Base-by-base conservation (phyloP, 35 echinoderm and acorn worm genomes). In the Patiria miniata region DNA sequence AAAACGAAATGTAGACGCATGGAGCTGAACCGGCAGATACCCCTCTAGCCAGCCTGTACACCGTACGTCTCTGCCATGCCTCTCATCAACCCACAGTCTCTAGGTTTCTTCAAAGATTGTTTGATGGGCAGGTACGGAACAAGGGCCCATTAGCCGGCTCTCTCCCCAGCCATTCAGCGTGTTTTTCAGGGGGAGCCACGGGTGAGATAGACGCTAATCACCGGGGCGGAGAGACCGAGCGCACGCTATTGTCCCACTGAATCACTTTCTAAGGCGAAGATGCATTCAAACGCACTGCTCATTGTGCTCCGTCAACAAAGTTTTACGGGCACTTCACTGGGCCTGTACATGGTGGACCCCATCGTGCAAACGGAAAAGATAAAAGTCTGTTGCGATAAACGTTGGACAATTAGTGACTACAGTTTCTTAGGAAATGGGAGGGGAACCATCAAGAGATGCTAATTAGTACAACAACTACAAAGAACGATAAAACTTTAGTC, bases 41-140 rank as follows among this genome's bases (percentile, higher is more conserved):
- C 42, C 42, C 4, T 47, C 42, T 12, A 12, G n/a, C n/a, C n/a
- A n/a, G n/a, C n/a, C n/a, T n/a, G n/a, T n/a, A 47, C 42, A 47
- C 42, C 42, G 42, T 47, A 6, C 42, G 42, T 47, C 42, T 47
- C 42, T 47, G n/a, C n/a, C n/a, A n/a, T n/a, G n/a, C n/a, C 42
- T 12, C 42, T 47, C 42, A 47, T 6, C 42, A 4, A 6, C 4
- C 42, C 42, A 47, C 42, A 4, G 42, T 47, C 42, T 47, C 42
- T 12, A 47, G 42, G 42, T 6, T 47, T 47, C 42, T 47, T 47
- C 42, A 47, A 4, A 47, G 42, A 4, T 47, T 47, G n/a, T 47
- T 47, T 73, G 65, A 73, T 34, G 65, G 65, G 61, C 61, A 69
- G 61, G 61, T 69, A 21, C 8, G 61, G 23, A 69, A 73, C 65